Evolutionary conservation across 1,140 invertebrate species (phyloP), one percentile per base, ranked within the genome.

Genomic region (Nilaparvata lugens): DNA sequence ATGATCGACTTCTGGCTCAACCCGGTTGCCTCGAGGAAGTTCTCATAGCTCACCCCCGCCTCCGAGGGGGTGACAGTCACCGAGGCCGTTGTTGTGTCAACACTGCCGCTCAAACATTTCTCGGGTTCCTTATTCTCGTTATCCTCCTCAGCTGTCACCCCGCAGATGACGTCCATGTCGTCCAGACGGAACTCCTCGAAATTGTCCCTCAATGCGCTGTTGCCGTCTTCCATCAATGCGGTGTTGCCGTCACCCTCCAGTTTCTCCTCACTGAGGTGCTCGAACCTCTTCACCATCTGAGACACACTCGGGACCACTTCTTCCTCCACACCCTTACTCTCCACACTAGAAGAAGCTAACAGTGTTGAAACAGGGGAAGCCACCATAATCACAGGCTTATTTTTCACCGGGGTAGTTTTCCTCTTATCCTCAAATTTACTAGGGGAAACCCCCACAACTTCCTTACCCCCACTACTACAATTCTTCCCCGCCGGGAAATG

Each of bases 181-280:
- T 88, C 87, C 61, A 89, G 75, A 69, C 87, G 87, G 68, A 88
- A 89, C 66, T 89, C 87, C 67, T 89, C 87, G 66, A 89, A 89
- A 72, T 87, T 87, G 68, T 88, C 62, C 52, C 65, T 23, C 60
- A 69, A 52, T 18, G 48, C 21, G 59, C 68, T 67, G 24, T 35
- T 53, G 13, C 7, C 45, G 23, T 64, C 59, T 43, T 59, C 57
- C 0, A 65, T 58, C 13, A 11, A 35, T n/a, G n/a, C n/a, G 52
- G 56, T 59, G 11, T 56, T 52, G 18, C 38, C 52, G 1, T 66
- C 60, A 55, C 58, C 60, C 21, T 43, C 48, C 40, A 53, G 19
- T 57, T 66, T 64, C 11, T 60, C 52, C 9, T 60, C 61, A 31
- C 62, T 60, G 5, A 70, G 52, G 25, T 67, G 65, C 57, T 70